A percentile compares a stretch with the other conserved stretches of the same genome.
Conservation (phyloP, 2,113 vertebrate genomes). For the Phalacrocorax aristotelis region DNA sequence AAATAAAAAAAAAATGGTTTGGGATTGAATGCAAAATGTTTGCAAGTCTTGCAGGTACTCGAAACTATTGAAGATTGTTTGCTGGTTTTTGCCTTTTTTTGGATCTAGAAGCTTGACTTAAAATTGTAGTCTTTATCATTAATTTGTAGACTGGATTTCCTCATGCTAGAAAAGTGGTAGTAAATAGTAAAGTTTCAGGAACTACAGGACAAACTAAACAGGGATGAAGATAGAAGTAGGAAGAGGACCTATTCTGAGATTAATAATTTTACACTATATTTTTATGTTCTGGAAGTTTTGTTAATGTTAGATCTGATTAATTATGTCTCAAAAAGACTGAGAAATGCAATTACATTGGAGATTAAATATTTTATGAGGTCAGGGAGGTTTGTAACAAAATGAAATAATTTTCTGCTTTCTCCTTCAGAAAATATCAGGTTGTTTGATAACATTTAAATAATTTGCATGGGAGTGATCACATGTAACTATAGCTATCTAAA, state of each 20-base stretch:
- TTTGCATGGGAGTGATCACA: neutral
- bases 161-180: neutral
- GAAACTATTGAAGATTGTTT: neutral
- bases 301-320: neutral
- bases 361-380: neutral
- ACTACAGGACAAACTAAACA: neutral
- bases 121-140: neutral
- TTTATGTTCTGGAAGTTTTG: neutral
- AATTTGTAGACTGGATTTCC: neutral
- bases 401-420: neutral
- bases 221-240: neutral
- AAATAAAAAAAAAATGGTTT: neutral
- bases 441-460: neutral
- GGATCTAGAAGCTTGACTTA: neutral
- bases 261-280: neutral
- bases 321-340: neutral
- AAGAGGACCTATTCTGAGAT: neutral
- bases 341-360: neutral
- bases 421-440: neutral
- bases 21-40: neutral
- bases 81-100: neutral
- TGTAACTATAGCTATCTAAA: neutral
- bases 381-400: neutral
- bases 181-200: neutral
- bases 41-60: neutral